These are phyloP conservation scores for Phallusia fumigata DNA, from an alignment of 23 tunicate species.

Conservation along the genomic window DNA sequence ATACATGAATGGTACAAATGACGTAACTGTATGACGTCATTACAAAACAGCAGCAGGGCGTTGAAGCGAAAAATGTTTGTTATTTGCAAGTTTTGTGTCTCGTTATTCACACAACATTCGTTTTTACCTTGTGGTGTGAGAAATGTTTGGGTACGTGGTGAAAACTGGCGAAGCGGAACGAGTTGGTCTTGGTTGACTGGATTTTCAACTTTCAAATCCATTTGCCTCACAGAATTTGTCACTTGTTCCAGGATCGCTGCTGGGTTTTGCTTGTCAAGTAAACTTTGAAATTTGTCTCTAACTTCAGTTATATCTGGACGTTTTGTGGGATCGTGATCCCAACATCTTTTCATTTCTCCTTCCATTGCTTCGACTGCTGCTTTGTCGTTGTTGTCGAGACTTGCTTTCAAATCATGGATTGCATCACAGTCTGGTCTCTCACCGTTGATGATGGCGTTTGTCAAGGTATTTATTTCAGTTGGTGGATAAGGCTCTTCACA, in stretches of 20 bases:
- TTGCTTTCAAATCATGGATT: background rate
- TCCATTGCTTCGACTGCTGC: background rate
- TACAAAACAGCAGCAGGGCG: too few species aligned
- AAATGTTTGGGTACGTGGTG: background rate
- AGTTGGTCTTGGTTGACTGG: background rate
- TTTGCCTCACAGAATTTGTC: slow-evolving; percentile 11
- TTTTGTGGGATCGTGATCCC: slow-evolving; percentile 15
- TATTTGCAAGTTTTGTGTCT: too few species aligned
- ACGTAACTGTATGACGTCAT: too few species aligned
- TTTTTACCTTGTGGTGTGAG: background rate
- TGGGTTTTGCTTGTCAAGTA: background rate
- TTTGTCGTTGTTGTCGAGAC: background rate
- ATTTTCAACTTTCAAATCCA: background rate
- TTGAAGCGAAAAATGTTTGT: too few species aligned
- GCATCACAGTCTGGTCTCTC: slow-evolving; percentile 1
- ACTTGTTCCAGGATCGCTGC: background rate
- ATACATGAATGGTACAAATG: too few species aligned
- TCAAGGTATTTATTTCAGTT: background rate
- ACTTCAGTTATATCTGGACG: slow-evolving; percentile 14
- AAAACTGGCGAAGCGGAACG: slow-evolving; percentile 11
- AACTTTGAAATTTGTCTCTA: slow-evolving; percentile 5
- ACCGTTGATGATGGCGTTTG: background rate
- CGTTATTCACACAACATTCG: background rate
- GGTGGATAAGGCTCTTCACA: slow-evolving; percentile 1
- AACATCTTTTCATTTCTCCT: slow-evolving; percentile 5